Percentiles rank a stretch among this genome's conserved stretches.
phyloP scores from a whole-genome alignment of 2,113 vertebrate species.

The Eupsittula cactorum region DNA sequence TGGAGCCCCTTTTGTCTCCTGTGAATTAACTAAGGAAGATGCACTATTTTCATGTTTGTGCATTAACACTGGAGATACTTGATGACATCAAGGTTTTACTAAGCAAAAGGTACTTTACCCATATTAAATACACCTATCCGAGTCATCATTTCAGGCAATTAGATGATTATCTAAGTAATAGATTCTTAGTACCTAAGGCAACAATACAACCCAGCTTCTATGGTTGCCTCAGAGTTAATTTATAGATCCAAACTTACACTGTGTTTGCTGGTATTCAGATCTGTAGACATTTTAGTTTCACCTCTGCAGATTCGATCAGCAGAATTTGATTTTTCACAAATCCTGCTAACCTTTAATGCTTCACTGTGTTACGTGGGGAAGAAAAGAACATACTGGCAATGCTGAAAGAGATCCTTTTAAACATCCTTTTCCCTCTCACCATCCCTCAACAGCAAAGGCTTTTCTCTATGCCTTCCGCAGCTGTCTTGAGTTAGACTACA shows the following conservation, averaged over 20 bases:
- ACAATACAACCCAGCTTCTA: background rate
- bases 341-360: background rate
- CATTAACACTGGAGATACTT: background rate
- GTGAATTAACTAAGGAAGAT: background rate
- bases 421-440: background rate
- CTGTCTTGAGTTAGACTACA: slow-evolving; percentile 69
- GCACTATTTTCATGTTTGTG: background rate
- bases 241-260: background rate
- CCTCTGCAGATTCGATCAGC: background rate
- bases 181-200: background rate
- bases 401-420: background rate
- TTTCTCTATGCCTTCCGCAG: slow-evolving; percentile 41
- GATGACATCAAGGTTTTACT: background rate
- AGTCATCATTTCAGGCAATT: background rate
- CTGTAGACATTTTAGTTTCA: background rate
- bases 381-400: background rate
- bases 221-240: background rate
- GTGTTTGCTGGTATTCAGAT: background rate
- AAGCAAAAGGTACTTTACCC: background rate
- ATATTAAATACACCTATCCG: background rate
- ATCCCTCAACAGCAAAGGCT: background rate
- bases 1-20: background rate
- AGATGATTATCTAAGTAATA: background rate
- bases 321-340: background rate
- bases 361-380: background rate